phyloP scores from a whole-genome alignment of 2,888 invertebrate genomes.

The Gryllus longicercus region DNA sequence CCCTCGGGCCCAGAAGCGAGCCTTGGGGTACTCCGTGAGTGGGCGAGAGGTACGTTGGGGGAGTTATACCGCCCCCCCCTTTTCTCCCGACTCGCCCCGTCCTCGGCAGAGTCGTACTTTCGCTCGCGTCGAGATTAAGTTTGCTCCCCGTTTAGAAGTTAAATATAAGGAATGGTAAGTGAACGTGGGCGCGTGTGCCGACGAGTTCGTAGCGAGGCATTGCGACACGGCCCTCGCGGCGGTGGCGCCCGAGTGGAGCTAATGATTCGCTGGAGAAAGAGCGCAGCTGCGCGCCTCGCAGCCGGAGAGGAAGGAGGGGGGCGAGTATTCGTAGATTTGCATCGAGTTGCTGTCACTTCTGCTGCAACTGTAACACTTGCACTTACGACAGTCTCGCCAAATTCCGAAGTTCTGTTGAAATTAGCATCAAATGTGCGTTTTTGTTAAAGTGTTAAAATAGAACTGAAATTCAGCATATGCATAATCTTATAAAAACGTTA shows the following conservation, averaged over 20 bases:
- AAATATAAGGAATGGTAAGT: neutral
- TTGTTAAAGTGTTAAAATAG: no score
- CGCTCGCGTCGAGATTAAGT: slow-evolving; percentile 17
- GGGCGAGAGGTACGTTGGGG: neutral
- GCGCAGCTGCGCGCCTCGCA: no score
- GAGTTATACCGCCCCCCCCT: neutral
- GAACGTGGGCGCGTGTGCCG: neutral
- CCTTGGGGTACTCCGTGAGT: no score
- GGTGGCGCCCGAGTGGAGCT: neutral
- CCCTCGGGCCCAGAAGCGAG: neutral
- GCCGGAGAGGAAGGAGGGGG: no score
- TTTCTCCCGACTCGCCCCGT: neutral
- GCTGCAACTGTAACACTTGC: no score
- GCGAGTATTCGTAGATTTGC: no score
- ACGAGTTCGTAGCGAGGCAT: neutral
- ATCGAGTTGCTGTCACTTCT: no score
- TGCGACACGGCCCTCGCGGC: neutral
- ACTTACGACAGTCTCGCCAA: no score
- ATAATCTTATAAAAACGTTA: no score
- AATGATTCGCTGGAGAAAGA: neutral
- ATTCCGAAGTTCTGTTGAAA: no score
- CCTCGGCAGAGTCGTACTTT: neutral
- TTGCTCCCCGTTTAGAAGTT: neutral
- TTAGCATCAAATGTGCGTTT: no score
- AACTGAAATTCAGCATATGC: no score